Conservation (phyloP, 2,797 vertebrate species). For the Etheostoma perlongum region DNA sequence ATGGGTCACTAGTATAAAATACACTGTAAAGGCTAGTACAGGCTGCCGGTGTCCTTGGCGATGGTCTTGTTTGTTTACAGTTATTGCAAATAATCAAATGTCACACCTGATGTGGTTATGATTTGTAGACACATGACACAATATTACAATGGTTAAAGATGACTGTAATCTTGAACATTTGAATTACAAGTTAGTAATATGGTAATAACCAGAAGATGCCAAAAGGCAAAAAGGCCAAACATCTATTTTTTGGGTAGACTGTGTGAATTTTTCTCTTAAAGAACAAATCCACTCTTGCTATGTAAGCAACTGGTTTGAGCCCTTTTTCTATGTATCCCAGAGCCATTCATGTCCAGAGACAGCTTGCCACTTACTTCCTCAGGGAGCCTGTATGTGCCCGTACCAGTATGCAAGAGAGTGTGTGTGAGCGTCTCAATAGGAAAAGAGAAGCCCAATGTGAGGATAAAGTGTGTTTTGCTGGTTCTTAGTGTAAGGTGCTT, state of each 20-base stretch:
- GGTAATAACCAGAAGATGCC: not conserved
- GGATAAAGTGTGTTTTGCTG: conserved; percentile 13
- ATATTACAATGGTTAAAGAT: conserved; percentile 1
- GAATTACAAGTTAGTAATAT: not conserved
- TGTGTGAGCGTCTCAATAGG: conserved; percentile 4
- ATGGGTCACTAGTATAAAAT: not conserved
- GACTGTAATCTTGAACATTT: not conserved
- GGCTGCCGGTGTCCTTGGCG: not conserved
- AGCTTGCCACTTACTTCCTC: conserved; percentile 7
- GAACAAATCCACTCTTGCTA: not conserved
- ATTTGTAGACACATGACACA: conserved; percentile 1
- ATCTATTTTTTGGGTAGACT: not conserved
- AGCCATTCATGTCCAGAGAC: conserved; percentile 17
- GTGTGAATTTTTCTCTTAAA: not conserved
- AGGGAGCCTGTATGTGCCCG: not conserved
- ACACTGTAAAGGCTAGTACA: not conserved
- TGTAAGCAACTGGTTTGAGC: not conserved
- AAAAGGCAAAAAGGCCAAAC: not conserved
- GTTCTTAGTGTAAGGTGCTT: conserved; percentile 6
- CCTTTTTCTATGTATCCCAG: not conserved
- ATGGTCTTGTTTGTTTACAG: conserved; percentile 15
- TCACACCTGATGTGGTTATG: conserved; percentile 12
- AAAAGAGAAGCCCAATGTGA: not conserved
- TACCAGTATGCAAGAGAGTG: not conserved
- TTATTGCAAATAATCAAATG: not conserved